Evolutionary conservation across 2,797 vertebrate species (phyloP).

Genomic region (Epinephelus malabaricus): DNA sequence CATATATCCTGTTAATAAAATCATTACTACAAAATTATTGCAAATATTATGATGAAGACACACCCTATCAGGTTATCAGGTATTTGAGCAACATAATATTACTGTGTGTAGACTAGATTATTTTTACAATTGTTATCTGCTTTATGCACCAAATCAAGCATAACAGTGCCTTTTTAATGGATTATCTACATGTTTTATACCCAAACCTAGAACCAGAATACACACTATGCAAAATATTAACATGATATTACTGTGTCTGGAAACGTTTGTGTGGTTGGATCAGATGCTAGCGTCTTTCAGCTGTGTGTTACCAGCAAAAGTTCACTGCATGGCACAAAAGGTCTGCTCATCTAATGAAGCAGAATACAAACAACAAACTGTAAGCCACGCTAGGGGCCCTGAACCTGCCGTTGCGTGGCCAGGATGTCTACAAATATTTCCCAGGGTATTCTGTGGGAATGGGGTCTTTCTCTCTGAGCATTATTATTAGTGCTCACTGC

Average conservation of each 20-base stretch:
- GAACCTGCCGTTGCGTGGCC: conserved; percentile 44
- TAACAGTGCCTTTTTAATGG: background rate
- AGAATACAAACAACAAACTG: conserved; percentile 54
- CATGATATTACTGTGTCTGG: conserved; percentile 3
- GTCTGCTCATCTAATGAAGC: conserved; percentile 44
- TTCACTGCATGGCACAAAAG: conserved; percentile 8
- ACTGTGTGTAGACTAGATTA: background rate
- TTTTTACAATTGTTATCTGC: background rate
- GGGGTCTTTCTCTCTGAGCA: conserved; percentile 32
- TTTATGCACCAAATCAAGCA: background rate
- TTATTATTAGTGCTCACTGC: conserved; percentile 57
- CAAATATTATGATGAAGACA: too few species aligned
- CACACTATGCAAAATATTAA: background rate
- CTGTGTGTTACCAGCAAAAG: background rate
- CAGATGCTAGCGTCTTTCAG: background rate
- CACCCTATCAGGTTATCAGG: background rate
- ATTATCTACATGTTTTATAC: background rate
- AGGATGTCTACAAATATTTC: conserved; percentile 72
- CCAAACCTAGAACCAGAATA: background rate
- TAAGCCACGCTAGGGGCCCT: conserved; percentile 52
- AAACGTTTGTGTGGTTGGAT: conserved; percentile 4
- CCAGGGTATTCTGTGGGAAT: conserved; percentile 81
- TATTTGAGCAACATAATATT: background rate
- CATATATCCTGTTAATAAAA: too few species aligned
- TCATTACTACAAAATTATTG: too few species aligned